Evolutionary conservation across 2,888 invertebrate genomes (phyloP).

Genomic region (Ferrisia virgata): DNA sequence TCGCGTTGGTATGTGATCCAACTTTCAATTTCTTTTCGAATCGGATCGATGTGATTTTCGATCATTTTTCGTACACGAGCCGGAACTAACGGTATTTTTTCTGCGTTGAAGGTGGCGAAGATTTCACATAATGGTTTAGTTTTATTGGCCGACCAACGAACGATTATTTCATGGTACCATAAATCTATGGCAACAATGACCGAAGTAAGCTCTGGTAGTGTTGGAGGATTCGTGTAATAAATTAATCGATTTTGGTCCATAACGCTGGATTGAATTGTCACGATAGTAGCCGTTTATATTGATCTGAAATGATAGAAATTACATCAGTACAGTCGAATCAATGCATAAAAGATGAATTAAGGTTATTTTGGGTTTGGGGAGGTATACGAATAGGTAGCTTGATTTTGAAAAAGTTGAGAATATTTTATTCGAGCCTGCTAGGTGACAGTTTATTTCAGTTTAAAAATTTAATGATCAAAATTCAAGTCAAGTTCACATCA

Average conservation of each 20-base stretch:
- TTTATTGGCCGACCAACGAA: background rate
- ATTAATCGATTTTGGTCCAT: background rate
- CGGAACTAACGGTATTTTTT: background rate
- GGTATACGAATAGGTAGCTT: no score
- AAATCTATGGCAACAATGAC: background rate
- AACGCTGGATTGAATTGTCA: no score
- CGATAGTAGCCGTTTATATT: no score
- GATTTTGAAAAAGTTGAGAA: no score
- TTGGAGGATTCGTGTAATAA: background rate
- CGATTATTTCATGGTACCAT: background rate
- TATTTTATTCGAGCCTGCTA: no score
- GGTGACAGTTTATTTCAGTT: no score
- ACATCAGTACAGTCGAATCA: no score
- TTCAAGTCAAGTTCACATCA: no score
- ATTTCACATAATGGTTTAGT: background rate
- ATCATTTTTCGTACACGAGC: background rate
- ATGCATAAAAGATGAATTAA: no score
- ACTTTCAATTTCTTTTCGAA: background rate
- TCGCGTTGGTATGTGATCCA: background rate
- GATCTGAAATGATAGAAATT: no score
- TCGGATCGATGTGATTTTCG: background rate
- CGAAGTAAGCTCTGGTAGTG: background rate
- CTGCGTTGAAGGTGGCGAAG: background rate
- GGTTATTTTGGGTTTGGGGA: no score
- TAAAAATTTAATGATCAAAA: no score